Base-by-base conservation (phyloP, 2,797 vertebrate genomes). In the Gymnoscopelus microlampas region DNA sequence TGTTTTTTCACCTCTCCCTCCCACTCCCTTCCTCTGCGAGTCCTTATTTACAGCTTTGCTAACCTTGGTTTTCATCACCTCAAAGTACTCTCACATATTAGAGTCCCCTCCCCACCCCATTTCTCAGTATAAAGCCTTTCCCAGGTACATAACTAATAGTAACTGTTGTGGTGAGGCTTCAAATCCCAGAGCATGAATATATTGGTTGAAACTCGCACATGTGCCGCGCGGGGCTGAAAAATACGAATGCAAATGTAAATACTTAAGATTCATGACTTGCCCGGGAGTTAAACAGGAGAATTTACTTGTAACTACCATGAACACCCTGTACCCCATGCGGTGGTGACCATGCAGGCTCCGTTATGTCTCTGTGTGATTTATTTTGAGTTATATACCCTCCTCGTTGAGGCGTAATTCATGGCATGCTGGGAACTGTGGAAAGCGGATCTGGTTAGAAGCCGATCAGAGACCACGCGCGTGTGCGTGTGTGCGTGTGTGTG, bases 61-160 rank as follows among this genome's bases (percentile, higher is more conserved):
- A 80, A 68, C 79, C 73, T 77, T 32, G 60, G 23, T 60, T 79
- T 68, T 85, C 83, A 73, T 78, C 75, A 64, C 69, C 68, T 80
- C 62, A 50, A 51, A 70, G 63, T 48, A 58, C 62, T 79, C 65
- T 56, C 5, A 70, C 9, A 65, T 7, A 4, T 35, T 60, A 59
- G 60, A 3, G 51, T 66, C 56, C 55, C 59, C 63, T 19, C 48
- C 11, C 77, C 26, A 48, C 66, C 56, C 55, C 58, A 62, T 64
- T 44, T 59, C 39, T 63, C 73, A 68, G 70, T 68, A 78, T 61
- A 85, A n/a, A 29, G 26, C 63, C 57, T 64, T 2, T 80, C 74
- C 70, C 73, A 81, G 70, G 73, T 82, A 77, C 29, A 51, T 80
- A 73, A 73, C 64, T 65, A 66, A 78, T 44, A 39, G 53, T 48